Percentiles rank a stretch among this genome's conserved stretches.
phyloP scores from a whole-genome alignment of 2,113 vertebrate species.

The Phaethornis superciliosus region DNA sequence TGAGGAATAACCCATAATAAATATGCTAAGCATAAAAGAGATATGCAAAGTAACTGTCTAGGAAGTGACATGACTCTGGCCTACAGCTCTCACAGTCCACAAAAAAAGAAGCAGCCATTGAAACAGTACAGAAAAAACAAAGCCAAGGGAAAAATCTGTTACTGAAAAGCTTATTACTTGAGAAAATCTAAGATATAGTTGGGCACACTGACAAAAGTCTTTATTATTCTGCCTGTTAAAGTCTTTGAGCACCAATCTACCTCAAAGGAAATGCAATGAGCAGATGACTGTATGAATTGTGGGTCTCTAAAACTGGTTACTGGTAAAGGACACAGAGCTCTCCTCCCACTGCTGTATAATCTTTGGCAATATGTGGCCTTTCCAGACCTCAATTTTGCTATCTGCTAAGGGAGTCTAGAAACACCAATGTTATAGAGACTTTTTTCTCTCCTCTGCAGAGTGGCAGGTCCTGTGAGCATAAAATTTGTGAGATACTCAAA shows the following conservation, averaged over 20 bases:
- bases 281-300: not conserved
- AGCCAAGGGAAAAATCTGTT: not conserved
- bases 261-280: not conserved
- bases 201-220: not conserved
- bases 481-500: not conserved
- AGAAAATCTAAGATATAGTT: not conserved
- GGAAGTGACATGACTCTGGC: not conserved
- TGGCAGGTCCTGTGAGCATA: not conserved
- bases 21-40: not conserved
- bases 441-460: not conserved
- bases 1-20: not conserved
- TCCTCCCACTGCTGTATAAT: not conserved
- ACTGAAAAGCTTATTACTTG: not conserved
- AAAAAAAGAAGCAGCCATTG: not conserved
- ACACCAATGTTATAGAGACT: not conserved
- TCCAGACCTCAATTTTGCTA: not conserved
- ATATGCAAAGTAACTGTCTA: not conserved
- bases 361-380: not conserved
- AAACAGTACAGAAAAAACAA: not conserved
- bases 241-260: not conserved
- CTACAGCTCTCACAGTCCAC: not conserved
- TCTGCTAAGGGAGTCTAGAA: not conserved
- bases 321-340: not conserved
- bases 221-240: not conserved
- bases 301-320: not conserved